Evolutionary conservation across 2,888 invertebrate species (phyloP).

Genomic region (Ellobium chinense): DNA sequence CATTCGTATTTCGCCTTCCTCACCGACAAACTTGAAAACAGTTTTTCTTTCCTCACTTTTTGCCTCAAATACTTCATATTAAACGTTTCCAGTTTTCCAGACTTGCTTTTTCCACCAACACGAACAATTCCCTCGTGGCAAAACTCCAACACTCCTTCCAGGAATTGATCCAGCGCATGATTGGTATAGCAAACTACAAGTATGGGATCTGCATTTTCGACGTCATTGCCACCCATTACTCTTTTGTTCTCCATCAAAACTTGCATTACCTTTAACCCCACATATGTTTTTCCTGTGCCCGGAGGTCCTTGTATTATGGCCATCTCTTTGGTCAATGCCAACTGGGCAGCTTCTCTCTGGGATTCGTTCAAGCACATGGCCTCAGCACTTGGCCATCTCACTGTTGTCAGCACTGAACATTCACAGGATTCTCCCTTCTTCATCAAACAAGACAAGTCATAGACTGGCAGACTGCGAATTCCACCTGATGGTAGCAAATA

Average conservation of each 20-base stretch:
- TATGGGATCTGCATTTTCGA: slow-evolving; percentile 82
- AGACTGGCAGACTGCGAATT: slow-evolving; percentile 3
- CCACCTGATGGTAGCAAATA: slow-evolving; percentile 52
- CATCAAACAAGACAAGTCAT: slow-evolving; percentile 28
- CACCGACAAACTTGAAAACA: not conserved
- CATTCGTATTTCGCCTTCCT: not conserved
- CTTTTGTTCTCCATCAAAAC: slow-evolving; percentile 83
- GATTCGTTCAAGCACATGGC: slow-evolving; percentile 56
- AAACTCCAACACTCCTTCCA: slow-evolving; percentile 59
- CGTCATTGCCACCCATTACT: slow-evolving; percentile 71
- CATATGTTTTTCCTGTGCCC: slow-evolving; percentile 91
- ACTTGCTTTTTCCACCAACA: slow-evolving; percentile 72
- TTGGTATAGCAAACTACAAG: slow-evolving; percentile 77
- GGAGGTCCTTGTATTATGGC: slow-evolving; percentile 84
- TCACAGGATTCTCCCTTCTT: not conserved
- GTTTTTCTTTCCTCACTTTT: slow-evolving; percentile 41
- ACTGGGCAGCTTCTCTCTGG: slow-evolving; percentile 65
- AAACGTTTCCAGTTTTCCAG: slow-evolving; percentile 58
- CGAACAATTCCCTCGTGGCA: slow-evolving; percentile 63
- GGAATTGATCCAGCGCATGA: slow-evolving; percentile 69
- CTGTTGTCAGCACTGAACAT: slow-evolving; percentile 49
- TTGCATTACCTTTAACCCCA: slow-evolving; percentile 87
- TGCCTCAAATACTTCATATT: slow-evolving; percentile 52
- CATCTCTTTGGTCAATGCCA: slow-evolving; percentile 73
- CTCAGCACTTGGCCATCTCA: slow-evolving; percentile 53